phyloP scores from a whole-genome alignment of 92 coral and sea anemone species.

The Pocillopora meandrina region DNA sequence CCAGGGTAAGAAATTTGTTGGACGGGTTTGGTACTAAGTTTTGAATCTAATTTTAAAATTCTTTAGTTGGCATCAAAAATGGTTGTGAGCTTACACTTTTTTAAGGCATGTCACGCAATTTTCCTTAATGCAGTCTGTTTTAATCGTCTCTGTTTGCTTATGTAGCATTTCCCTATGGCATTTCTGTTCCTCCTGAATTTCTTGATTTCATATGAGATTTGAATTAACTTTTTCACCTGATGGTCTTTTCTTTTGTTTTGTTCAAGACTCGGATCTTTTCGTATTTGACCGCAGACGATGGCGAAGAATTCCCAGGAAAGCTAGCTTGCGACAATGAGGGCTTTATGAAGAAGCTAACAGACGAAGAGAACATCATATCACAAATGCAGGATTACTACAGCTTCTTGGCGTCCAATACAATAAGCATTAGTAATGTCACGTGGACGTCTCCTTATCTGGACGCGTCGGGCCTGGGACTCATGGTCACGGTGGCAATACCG shows the following conservation, averaged over 20 bases:
- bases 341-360: conserved; percentile 92
- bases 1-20: conserved; percentile 58
- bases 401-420: conserved; percentile 94
- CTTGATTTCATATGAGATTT: too few relatives aligned
- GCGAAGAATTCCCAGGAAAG: conserved; percentile 96
- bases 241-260: not conserved
- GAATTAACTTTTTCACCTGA: too few relatives aligned
- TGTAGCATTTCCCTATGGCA: too few relatives aligned
- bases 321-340: conserved; percentile 95
- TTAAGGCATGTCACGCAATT: too few relatives aligned
- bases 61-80: too few relatives aligned
- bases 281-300: conserved; percentile 84
- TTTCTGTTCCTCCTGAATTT: too few relatives aligned
- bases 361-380: conserved; percentile 86
- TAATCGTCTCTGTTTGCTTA: too few relatives aligned
- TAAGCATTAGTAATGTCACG: conserved; percentile 84
- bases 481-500: conserved; percentile 98
- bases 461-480: conserved; percentile 93
- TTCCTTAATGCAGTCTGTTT: too few relatives aligned
- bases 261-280: conserved; percentile 91
- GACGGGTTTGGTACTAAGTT: too few relatives aligned
- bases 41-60: too few relatives aligned
- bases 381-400: conserved; percentile 99
- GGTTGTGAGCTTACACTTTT: too few relatives aligned
- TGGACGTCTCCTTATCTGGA: conserved; percentile 99